Conservation (phyloP, 2,113 vertebrate species). For the Numida meleagris region DNA sequence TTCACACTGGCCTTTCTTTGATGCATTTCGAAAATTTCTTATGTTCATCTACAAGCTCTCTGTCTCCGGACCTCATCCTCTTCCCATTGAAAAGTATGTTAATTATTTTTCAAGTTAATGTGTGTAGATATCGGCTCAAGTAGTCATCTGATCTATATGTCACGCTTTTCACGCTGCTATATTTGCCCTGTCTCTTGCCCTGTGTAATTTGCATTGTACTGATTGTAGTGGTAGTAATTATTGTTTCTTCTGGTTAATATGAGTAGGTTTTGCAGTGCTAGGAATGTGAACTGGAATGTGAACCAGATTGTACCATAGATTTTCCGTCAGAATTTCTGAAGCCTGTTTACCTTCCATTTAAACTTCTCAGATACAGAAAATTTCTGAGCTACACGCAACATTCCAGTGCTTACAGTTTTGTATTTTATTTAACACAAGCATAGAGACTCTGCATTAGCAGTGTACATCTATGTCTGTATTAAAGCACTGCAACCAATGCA, state of each 20-base stretch:
- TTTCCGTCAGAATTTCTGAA: background rate
- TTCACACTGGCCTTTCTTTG: constrained; percentile 98
- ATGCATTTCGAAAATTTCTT: constrained; percentile 95
- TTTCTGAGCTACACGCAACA: background rate
- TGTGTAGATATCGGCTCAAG: background rate
- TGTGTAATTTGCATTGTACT: background rate
- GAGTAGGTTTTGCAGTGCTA: background rate
- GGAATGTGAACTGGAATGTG: background rate
- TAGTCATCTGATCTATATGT: background rate
- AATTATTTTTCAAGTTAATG: background rate
- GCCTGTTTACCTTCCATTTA: background rate
- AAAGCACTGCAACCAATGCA: background rate
- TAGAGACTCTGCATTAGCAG: background rate
- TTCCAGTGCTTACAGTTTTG: background rate
- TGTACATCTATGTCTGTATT: background rate
- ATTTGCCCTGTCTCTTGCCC: background rate
- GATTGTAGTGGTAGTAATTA: background rate
- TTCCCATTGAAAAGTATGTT: constrained; percentile 98
- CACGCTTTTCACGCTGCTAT: background rate
- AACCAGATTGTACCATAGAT: background rate
- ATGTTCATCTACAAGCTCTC: constrained; percentile 98
- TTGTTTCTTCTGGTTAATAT: background rate
- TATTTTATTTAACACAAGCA: background rate
- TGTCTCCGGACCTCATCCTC: constrained; percentile 92
- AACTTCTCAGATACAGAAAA: background rate